phyloP scores from a whole-genome alignment of 2,888 invertebrate genomes.

The Diplolepis rosae region DNA sequence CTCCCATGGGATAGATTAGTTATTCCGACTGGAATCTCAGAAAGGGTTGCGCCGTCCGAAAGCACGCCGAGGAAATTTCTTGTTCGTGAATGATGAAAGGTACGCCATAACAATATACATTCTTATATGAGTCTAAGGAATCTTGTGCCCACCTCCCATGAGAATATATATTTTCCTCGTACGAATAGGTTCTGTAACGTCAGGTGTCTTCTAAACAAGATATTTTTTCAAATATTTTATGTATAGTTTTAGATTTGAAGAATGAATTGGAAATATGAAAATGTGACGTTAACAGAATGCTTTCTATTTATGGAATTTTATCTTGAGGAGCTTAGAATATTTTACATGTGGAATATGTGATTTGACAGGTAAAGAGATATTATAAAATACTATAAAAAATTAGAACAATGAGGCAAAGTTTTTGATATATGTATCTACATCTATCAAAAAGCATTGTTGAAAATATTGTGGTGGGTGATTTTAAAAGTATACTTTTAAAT shows the following conservation, averaged over 20 bases:
- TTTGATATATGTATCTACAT: too few relatives aligned
- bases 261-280: not conserved
- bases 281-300: not conserved
- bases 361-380: too few relatives aligned
- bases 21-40: conserved; percentile 21
- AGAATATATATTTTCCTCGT: conserved; percentile 5
- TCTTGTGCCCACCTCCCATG: not conserved
- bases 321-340: not conserved
- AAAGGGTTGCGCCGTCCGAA: conserved; percentile 15
- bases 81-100: conserved; percentile 20
- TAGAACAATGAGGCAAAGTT: too few relatives aligned
- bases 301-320: not conserved
- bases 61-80: not conserved
- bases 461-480: not conserved
- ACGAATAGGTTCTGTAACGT: not conserved
- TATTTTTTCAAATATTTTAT: not conserved
- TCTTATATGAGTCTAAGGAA: not conserved
- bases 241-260: not conserved
- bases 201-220: not conserved
- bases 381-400: too few relatives aligned
- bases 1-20: conserved; percentile 32
- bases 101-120: conserved; percentile 24
- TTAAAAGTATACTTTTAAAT: too few relatives aligned
- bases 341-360: too few relatives aligned
- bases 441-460: too few relatives aligned